Conservation (phyloP, 2,113 vertebrate species). For the Gambusia affinis region DNA sequence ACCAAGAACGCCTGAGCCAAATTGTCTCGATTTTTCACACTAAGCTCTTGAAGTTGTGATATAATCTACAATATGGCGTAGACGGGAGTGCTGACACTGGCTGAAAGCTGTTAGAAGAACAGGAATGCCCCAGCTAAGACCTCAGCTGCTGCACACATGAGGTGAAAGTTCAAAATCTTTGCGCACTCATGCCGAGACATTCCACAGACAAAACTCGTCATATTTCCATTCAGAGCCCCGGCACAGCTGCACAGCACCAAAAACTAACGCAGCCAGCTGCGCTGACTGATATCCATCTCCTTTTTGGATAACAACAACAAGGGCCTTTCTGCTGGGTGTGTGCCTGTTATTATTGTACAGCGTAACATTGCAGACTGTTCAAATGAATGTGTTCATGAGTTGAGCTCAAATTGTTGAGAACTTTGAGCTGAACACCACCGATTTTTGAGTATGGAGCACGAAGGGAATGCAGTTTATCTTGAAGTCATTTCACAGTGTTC, state of each 20-base stretch:
- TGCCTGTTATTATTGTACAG: background rate
- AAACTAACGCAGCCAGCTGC: slow-evolving; percentile 57
- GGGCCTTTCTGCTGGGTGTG: slow-evolving; percentile 17
- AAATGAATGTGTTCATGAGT: background rate
- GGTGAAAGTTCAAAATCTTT: slow-evolving; percentile 48
- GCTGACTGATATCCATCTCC: slow-evolving; percentile 53
- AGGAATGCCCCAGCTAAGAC: slow-evolving; percentile 20
- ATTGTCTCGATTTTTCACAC: background rate
- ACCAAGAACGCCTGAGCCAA: background rate
- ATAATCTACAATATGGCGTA: slow-evolving; percentile 20
- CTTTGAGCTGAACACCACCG: background rate
- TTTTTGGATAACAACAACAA: slow-evolving; percentile 27
- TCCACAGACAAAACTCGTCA: slow-evolving; percentile 55
- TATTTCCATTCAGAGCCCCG: slow-evolving; percentile 53
- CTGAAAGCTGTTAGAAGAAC: slow-evolving; percentile 35
- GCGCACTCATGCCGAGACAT: slow-evolving; percentile 55
- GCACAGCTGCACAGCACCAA: slow-evolving; percentile 42
- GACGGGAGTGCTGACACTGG: slow-evolving; percentile 2
- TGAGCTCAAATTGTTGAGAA: background rate
- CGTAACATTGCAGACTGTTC: background rate
- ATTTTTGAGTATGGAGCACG: too few relatives aligned
- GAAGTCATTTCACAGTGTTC: too few relatives aligned
- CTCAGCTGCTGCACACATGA: slow-evolving; percentile 33
- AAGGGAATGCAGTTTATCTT: too few relatives aligned
- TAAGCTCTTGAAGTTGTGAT: background rate